Evolutionary conservation across 1,140 invertebrate species (phyloP), one percentile per base, ranked within the genome.

Genomic region (Diachasmimorpha longicaudata): DNA sequence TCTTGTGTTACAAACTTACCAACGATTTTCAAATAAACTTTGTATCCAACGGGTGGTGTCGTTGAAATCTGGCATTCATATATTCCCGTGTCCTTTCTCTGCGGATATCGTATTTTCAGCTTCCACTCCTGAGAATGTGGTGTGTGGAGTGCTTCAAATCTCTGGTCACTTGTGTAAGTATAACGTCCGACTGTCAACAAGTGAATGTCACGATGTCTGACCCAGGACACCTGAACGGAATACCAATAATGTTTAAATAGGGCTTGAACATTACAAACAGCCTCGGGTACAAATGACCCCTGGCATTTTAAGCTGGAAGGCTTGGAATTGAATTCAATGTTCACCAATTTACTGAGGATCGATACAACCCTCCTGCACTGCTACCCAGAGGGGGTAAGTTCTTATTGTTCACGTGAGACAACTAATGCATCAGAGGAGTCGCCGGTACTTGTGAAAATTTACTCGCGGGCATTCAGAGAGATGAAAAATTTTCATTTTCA

Each of bases 21-120:
- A 37, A 96, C 93, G 79, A 96, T 93, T 78, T 92, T 94, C 16
- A 97, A 90, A 82, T 91, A 91, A 52, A 96, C 91, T 55, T 72
- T 72, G 46, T 72, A 70, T 52, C 93, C 93, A 44, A 93, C 92
- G 36, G 93, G 93, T 39, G 93, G 94, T 16, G 93, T 94, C 13
- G 94, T 95, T 76, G 92, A 93, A 81, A 95, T 93, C 87, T 95
- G 94, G 84, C 94, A 95, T 88, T 95, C 94, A 85, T 95, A 95
- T 74, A 93, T 90, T 19, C 94, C 94, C 16, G 92, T 92, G 85
- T 95, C 93, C 67, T 91, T 90, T 9, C 90, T 85, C 84, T 93
- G 92, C 25, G 92, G 91, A 83, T 92, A 92, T 79, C 92, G 90
- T 89, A 94, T 91, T 89, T 90, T 85, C 87, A 93, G 79, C 82